These are phyloP conservation scores for Temnothorax rugatulus DNA, from an alignment of 2,888 invertebrate species.

Conservation along the genomic window DNA sequence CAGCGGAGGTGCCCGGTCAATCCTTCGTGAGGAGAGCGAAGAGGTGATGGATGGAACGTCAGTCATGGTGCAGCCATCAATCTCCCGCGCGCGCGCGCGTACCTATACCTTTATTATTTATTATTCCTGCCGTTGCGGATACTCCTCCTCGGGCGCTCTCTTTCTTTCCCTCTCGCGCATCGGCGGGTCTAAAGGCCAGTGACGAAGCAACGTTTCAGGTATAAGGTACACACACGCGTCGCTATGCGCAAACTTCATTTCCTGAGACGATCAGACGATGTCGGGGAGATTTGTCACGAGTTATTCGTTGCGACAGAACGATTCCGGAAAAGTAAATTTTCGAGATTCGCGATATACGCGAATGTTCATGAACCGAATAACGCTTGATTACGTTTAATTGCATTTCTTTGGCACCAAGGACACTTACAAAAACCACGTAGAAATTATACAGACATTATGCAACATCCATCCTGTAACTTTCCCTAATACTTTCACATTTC, in stretches of 20 bases:
- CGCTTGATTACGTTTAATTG: background rate
- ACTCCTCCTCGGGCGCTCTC: constrained; percentile 68
- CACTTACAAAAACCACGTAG: background rate
- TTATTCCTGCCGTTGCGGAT: constrained; percentile 80
- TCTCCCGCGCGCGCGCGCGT: too few relatives aligned
- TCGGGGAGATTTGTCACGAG: constrained; percentile 26
- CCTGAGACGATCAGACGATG: constrained; percentile 35
- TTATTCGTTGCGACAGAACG: constrained; percentile 27
- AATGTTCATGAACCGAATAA: background rate
- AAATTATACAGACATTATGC: background rate
- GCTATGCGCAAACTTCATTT: constrained; percentile 52
- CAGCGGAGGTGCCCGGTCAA: constrained; percentile 71
- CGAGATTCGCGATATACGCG: background rate
- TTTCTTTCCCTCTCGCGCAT: constrained; percentile 66
- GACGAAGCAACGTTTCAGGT: constrained; percentile 80
- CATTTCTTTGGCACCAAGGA: background rate
- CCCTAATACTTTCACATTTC: background rate
- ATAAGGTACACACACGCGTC: constrained; percentile 50
- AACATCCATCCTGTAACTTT: background rate
- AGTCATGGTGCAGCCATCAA: constrained; percentile 86
- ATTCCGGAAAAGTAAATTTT: background rate
- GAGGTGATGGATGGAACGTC: constrained; percentile 86
- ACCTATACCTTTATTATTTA: constrained; percentile 83
- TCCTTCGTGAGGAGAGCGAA: constrained; percentile 76
- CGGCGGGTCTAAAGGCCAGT: constrained; percentile 78